These are phyloP conservation scores for Tokudaia tokunoshimensis DNA, from an alignment of 2,797 vertebrate genomes.

Conservation along the genomic window DNA sequence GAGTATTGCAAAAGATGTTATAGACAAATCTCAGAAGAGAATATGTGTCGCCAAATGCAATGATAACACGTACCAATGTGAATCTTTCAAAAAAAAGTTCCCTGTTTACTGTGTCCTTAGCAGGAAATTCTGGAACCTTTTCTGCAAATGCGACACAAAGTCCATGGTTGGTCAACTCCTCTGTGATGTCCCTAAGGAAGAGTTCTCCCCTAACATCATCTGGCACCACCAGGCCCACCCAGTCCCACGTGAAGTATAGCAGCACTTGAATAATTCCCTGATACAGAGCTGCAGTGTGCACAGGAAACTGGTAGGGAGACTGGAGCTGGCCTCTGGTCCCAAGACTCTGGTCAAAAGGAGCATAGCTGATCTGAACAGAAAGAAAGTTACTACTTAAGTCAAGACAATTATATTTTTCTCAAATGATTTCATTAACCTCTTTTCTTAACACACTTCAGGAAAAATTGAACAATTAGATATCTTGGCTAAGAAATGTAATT, in stretches of 20 bases:
- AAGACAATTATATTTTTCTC: too few relatives aligned
- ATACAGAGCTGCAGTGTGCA: not conserved
- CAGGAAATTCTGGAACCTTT: not conserved
- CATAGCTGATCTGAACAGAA: too few relatives aligned
- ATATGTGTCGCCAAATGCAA: not conserved
- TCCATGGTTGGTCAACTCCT: not conserved
- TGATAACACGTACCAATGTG: not conserved
- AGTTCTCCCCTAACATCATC: not conserved
- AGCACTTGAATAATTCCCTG: not conserved
- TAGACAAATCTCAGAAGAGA: too few relatives aligned
- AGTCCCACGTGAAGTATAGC: slow-evolving; percentile 9
- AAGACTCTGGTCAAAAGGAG: too few relatives aligned
- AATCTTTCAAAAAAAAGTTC: not conserved
- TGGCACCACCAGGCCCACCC: not conserved
- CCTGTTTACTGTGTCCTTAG: fast-evolving
- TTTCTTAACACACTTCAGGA: not conserved
- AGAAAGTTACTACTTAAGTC: too few relatives aligned
- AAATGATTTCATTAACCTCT: too few relatives aligned
- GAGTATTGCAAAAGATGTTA: too few relatives aligned
- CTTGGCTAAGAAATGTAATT: not conserved
- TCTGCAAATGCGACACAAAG: slow-evolving; percentile 6
- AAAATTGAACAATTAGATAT: not conserved
- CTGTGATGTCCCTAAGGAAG: too few relatives aligned
- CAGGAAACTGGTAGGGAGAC: not conserved
- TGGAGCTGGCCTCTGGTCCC: too few relatives aligned